These are phyloP conservation scores for Philereme vetulata DNA, from an alignment of 2,888 invertebrate species.

Conservation along the genomic window DNA sequence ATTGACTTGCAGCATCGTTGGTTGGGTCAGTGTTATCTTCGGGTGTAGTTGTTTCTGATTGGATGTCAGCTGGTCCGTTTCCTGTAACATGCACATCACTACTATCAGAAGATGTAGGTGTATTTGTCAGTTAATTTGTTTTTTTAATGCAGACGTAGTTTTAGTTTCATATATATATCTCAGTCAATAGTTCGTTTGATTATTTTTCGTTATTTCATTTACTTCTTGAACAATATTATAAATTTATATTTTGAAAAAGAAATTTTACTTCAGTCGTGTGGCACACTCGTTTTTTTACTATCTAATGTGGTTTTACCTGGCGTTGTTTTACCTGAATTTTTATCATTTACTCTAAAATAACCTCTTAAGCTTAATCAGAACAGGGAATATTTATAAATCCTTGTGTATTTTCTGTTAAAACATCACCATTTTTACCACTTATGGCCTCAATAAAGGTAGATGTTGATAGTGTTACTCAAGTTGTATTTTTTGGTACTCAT, in stretches of 20 bases:
- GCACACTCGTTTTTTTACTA: too few species aligned
- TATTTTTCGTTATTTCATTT: too few species aligned
- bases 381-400: conserved; percentile 15
- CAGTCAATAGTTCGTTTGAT: too few species aligned
- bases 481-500: conserved; percentile 10
- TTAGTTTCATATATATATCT: too few species aligned
- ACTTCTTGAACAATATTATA: too few species aligned
- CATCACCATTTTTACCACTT: conserved; percentile 5
- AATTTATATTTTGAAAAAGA: too few species aligned
- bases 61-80: background rate
- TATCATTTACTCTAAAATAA: conserved; percentile 19
- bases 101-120: conserved; percentile 10
- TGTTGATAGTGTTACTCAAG: background rate
- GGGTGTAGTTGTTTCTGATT: background rate
- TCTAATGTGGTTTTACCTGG: conserved; percentile 9
- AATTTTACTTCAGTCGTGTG: too few species aligned
- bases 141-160: conserved; percentile 15
- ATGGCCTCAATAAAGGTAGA: conserved; percentile 14
- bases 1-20: conserved; percentile 1
- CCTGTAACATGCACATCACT: conserved; percentile 27
- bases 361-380: conserved; percentile 10
- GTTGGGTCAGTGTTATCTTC: background rate
- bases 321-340: conserved; percentile 1
- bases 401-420: conserved; percentile 11
- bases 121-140: background rate